Conservation (phyloP, 2,888 invertebrate genomes). For the Sinelater perroti region DNA sequence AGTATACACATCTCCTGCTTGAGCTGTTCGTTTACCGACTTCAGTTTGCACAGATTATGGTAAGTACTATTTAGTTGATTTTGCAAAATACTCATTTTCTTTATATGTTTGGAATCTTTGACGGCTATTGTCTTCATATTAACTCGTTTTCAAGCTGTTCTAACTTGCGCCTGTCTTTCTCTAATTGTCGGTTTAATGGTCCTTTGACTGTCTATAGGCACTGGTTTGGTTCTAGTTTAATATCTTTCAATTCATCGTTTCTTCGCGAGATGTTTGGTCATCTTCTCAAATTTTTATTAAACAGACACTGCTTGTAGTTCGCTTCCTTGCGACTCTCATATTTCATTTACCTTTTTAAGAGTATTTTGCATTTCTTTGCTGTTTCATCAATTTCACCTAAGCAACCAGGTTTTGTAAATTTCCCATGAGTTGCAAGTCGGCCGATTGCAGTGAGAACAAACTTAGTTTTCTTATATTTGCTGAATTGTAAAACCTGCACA, state of each 20-base stretch:
- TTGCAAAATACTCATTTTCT: constrained; percentile 52
- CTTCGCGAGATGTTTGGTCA: too few species aligned
- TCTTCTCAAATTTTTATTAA: too few species aligned
- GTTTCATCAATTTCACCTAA: constrained; percentile 69
- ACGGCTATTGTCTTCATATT: constrained; percentile 29
- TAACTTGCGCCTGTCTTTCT: constrained; percentile 47
- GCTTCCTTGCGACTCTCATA: constrained; percentile 23
- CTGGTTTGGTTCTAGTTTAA: constrained; percentile 54
- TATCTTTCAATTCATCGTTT: constrained; percentile 54
- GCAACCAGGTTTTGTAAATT: constrained; percentile 64
- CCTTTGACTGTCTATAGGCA: constrained; percentile 55
- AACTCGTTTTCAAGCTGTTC: constrained; percentile 52
- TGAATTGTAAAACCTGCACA: too few species aligned
- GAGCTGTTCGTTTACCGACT: constrained; percentile 49
- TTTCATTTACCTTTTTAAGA: constrained; percentile 74
- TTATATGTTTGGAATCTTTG: constrained; percentile 45
- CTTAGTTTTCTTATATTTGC: too few species aligned
- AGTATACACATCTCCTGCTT: constrained; percentile 49
- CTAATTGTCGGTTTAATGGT: constrained; percentile 47
- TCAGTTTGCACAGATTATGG: constrained; percentile 50
- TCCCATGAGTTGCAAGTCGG: constrained; percentile 60
- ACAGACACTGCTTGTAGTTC: constrained; percentile 14
- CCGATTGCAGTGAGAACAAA: constrained; percentile 43
- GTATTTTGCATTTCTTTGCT: constrained; percentile 72
- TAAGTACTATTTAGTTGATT: constrained; percentile 51